These are phyloP conservation scores for Rotaria macrura DNA, from an alignment of 2,888 invertebrate genomes.

Conservation along the genomic window DNA sequence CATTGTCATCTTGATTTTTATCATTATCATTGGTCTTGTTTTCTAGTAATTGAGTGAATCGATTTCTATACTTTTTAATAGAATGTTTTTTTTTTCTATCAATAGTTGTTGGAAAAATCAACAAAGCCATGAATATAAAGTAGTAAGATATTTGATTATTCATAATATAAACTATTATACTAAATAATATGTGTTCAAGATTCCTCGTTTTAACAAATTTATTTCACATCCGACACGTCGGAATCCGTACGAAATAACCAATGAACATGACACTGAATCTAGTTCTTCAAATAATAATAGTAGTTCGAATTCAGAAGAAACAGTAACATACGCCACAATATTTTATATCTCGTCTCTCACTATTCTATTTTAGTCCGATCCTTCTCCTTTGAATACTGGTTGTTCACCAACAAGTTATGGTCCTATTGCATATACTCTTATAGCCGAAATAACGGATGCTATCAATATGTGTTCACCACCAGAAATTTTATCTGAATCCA, in stretches of 20 bases:
- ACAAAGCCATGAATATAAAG: neutral
- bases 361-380: neutral
- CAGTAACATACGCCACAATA: no score
- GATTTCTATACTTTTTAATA: no score
- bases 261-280: fast-evolving
- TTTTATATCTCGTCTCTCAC: neutral
- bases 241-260: no score
- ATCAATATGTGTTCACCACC: neutral
- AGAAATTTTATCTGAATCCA: neutral
- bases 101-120: no score
- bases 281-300: no score
- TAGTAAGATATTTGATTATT: neutral
- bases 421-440: neutral
- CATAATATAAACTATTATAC: neutral
- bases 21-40: neutral
- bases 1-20: neutral
- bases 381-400: no score
- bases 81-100: no score
- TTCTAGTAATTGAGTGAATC: neutral
- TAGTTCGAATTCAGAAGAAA: no score
- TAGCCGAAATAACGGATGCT: neutral
- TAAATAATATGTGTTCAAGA: no score
- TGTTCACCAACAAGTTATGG: no score
- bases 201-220: no score
- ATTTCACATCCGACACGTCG: no score